Evolutionary conservation across 2,888 invertebrate genomes (phyloP).

Genomic region (Azorinus chamasolen): DNA sequence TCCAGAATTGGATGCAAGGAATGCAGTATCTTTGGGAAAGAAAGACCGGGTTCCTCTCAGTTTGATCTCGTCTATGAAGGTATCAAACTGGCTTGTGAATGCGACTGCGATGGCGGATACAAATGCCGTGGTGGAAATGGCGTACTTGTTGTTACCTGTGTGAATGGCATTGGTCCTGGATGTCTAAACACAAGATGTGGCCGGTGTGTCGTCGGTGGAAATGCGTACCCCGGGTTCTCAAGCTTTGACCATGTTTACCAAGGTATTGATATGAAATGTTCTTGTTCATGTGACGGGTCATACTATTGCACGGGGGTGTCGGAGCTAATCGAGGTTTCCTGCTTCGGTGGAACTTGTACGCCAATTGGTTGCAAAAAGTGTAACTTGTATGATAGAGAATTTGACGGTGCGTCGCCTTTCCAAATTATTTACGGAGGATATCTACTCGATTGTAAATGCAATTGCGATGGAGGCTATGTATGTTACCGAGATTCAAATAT

Average conservation of each 20-base stretch:
- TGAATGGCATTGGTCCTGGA: constrained; percentile 29
- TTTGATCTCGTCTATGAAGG: constrained; percentile 52
- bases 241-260: constrained; percentile 30
- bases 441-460: constrained; percentile 45
- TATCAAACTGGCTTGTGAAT: constrained; percentile 37
- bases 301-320: constrained; percentile 32
- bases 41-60: constrained; percentile 37
- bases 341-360: constrained; percentile 31
- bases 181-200: constrained; percentile 40
- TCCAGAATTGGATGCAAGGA: constrained; percentile 45
- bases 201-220: constrained; percentile 35
- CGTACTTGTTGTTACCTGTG: constrained; percentile 25
- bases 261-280: constrained; percentile 39
- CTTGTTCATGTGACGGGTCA: constrained; percentile 40
- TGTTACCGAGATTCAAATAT: constrained; percentile 23
- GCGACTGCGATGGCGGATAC: constrained; percentile 55
- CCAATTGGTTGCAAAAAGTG: constrained; percentile 67
- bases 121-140: constrained; percentile 38
- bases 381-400: constrained; percentile 35
- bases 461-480: constrained; percentile 54
- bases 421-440: constrained; percentile 46
- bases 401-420: constrained; percentile 37
- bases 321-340: constrained; percentile 11
- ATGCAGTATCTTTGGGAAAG: constrained; percentile 48
- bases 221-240: constrained; percentile 21